Evolutionary conservation across 2,888 invertebrate species (phyloP), one percentile per base, ranked within the genome.

Genomic region (Limenitis camilla): DNA sequence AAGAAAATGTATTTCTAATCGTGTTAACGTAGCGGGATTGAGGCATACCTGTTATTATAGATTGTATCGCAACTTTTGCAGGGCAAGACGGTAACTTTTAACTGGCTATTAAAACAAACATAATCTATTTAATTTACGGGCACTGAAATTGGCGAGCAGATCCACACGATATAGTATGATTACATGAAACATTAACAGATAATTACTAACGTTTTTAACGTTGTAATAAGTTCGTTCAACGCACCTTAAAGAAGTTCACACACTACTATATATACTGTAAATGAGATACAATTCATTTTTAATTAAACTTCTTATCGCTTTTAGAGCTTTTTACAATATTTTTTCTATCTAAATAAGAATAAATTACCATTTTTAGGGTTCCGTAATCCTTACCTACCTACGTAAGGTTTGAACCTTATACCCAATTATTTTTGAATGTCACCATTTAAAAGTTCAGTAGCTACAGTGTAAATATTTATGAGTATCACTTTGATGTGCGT

Each of bases 1-100:
- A 35, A 35, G 35, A 9, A n/a, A 10, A 1, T n/a, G 0, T 35
- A 4, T 6, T 29, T 45, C 28, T 11, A 36, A 36, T 45, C 10
- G 36, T 62, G 62, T 59, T 69, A 67, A 65, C 62, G 58, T 59
- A 57, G 51, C 45, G 47, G 61, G 55, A 62, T 61, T 64, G 58
- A 63, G 60, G 60, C 58, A 56, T 53, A 61, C 61, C 64, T 63
- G 67, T 67, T 68, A 70, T 61, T 63, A 66, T 62, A 62, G 74
- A 76, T 78, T 57, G 63, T 75, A 75, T 74, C 71, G 61, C n/a
- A n/a, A n/a, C 54, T 55, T 60, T 60, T 64, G 58, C 63, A 62
- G 63, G 59, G 61, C 53, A 49, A 49, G 56, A 47, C 53, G 52
- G 52, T 51, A 46, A 56, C 56, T 65, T 65, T 67, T 66, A 62